Evolutionary conservation across 92 coral and sea anemone species (phyloP).

Genomic region (Epizoanthus stellaris): DNA sequence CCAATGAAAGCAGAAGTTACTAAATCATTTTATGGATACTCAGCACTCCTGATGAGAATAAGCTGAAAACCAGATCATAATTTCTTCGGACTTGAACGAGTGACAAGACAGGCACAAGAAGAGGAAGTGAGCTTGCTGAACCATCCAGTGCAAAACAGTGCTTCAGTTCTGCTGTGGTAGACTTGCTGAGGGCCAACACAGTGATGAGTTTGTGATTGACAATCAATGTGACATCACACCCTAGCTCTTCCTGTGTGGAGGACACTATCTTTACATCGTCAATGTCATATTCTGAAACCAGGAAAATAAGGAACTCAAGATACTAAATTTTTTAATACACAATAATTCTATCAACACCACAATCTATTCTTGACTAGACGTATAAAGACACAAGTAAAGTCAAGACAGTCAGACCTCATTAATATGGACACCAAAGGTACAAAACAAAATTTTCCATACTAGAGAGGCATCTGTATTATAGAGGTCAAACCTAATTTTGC

Average conservation of each 20-base stretch:
- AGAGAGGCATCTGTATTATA: too few relatives aligned
- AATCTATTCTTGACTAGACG: too few relatives aligned
- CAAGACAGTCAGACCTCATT: too few relatives aligned
- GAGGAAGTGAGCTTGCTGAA: slow-evolving; percentile 49
- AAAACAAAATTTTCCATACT: too few relatives aligned
- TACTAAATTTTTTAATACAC: too few relatives aligned
- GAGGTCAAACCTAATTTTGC: too few relatives aligned
- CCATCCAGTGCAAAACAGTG: slow-evolving; percentile 69
- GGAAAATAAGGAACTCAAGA: not conserved
- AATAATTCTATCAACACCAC: too few relatives aligned
- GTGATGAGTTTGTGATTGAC: slow-evolving; percentile 59
- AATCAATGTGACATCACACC: slow-evolving; percentile 55
- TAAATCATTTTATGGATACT: slow-evolving; percentile 60
- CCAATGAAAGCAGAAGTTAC: too few relatives aligned
- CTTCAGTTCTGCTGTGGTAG: slow-evolving; percentile 45
- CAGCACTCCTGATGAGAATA: slow-evolving; percentile 71
- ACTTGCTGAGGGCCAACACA: slow-evolving; percentile 51
- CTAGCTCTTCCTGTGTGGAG: slow-evolving; percentile 52
- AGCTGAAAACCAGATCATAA: slow-evolving; percentile 58
- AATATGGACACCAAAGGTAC: too few relatives aligned
- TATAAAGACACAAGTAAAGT: too few relatives aligned
- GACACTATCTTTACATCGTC: slow-evolving; percentile 45
- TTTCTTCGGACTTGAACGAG: slow-evolving; percentile 56
- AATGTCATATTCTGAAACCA: slow-evolving; percentile 36
- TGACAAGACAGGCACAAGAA: slow-evolving; percentile 60